Percentiles rank a stretch among this genome's conserved stretches.
These are phyloP conservation scores for Hydropsyche tenuis DNA, from an alignment of 1,140 invertebrate genomes.

Conservation along the genomic window DNA sequence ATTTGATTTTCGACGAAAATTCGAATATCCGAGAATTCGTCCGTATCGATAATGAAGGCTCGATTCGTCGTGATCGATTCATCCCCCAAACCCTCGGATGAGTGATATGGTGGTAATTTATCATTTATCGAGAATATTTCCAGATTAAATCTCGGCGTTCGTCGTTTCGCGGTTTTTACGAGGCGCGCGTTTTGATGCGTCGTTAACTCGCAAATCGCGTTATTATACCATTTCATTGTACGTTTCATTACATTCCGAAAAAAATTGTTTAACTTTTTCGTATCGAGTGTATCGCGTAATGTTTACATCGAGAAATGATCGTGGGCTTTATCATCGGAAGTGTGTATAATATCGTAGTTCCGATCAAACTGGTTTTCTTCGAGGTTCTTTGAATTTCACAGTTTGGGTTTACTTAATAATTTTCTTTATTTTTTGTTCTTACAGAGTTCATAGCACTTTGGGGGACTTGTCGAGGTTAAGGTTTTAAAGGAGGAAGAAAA, in stretches of 20 bases:
- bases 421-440: too few relatives aligned
- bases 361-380: too few relatives aligned
- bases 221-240: constrained; percentile 11
- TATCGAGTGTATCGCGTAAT: neutral
- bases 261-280: neutral
- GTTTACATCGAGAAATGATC: neutral
- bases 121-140: constrained; percentile 20
- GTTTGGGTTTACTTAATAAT: too few relatives aligned
- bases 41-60: constrained; percentile 12
- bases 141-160: constrained; percentile 7
- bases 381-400: too few relatives aligned
- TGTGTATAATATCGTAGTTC: too few relatives aligned
- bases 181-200: constrained; percentile 8
- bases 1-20: neutral
- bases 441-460: too few relatives aligned
- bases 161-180: constrained; percentile 13
- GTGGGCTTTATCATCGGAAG: too few relatives aligned
- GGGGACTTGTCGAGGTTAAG: too few relatives aligned
- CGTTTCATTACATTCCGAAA: neutral
- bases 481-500: too few relatives aligned
- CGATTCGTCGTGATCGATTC: too few relatives aligned
- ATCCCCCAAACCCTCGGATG: too few relatives aligned
- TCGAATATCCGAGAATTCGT: neutral
- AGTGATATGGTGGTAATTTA: constrained; percentile 9
- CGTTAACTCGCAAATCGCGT: constrained; percentile 16